These are phyloP conservation scores for Cheilinus undulatus DNA, from an alignment of 2,113 vertebrate species.

Conservation along the genomic window DNA sequence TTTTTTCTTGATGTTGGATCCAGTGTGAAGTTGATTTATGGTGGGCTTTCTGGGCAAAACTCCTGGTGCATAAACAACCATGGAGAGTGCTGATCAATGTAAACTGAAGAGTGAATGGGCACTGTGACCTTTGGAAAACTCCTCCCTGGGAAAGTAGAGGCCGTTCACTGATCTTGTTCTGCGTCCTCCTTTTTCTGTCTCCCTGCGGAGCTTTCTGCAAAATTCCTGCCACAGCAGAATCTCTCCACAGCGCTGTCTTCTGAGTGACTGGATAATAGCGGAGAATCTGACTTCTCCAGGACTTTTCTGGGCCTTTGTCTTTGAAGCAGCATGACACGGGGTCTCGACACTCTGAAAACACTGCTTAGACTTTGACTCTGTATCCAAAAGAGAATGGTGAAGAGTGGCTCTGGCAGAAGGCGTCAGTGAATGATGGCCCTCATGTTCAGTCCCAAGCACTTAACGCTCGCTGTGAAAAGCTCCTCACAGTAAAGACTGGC, in stretches of 20 bases:
- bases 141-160: constrained; percentile 58
- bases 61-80: constrained; percentile 63
- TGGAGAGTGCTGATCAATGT: constrained; percentile 74
- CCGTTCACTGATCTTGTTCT: constrained; percentile 39
- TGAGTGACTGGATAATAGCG: constrained; percentile 55
- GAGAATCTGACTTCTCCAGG: constrained; percentile 45
- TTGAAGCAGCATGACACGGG: constrained; percentile 39
- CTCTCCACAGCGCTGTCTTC: constrained; percentile 22
- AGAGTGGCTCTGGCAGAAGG: constrained; percentile 58
- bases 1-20: constrained; percentile 51
- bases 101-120: constrained; percentile 71
- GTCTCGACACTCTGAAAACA: constrained; percentile 58
- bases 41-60: constrained; percentile 53
- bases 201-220: constrained; percentile 45
- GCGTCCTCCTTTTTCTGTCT: constrained; percentile 7
- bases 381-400: constrained; percentile 39
- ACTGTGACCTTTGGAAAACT: constrained; percentile 77
- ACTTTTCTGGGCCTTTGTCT: constrained; percentile 55
- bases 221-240: constrained; percentile 62
- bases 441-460: constrained; percentile 61
- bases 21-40: constrained; percentile 74
- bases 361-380: constrained; percentile 50
- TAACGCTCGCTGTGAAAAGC: constrained; percentile 57
- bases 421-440: constrained; percentile 60
- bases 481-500: constrained; percentile 33